Conservation (phyloP, 2,113 vertebrate species). For the Microcebus ravelobensis region DNA sequence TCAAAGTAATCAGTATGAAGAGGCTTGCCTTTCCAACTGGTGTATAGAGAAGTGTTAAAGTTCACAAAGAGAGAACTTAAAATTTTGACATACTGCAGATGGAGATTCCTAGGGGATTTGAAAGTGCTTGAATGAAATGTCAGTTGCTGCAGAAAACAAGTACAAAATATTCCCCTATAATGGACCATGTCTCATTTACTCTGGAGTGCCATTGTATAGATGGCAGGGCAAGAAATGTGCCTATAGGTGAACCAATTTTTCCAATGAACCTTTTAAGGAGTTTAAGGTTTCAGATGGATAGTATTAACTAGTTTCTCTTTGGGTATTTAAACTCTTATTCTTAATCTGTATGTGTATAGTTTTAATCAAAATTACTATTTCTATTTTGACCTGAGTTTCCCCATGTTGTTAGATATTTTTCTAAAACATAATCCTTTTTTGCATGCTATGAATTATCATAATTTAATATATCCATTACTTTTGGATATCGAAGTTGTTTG, state of each 20-base stretch:
- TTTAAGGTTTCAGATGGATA: background rate
- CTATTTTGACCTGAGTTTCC: background rate
- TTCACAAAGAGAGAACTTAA: constrained; percentile 69
- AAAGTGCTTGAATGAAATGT: constrained; percentile 60
- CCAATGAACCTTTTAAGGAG: background rate
- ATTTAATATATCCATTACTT: background rate
- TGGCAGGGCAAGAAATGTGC: background rate
- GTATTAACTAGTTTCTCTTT: background rate
- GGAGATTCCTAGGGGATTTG: constrained; percentile 54
- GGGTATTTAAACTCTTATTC: background rate
- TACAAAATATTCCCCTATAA: constrained; percentile 36
- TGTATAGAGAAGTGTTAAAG: constrained; percentile 48
- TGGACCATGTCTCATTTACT: constrained; percentile 21
- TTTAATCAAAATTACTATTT: background rate
- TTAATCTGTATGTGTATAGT: background rate
- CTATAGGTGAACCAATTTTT: background rate
- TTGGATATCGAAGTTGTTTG: background rate
- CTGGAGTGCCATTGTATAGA: background rate
- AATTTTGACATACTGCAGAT: constrained; percentile 58
- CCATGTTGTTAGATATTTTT: background rate
- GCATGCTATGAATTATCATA: background rate
- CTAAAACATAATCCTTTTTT: background rate
- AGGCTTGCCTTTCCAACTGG: constrained; percentile 16
- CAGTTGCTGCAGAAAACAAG: constrained; percentile 52
- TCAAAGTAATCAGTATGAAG: background rate